Base-by-base conservation (phyloP, 2,797 vertebrate species). In the Sebastes itinus region DNA sequence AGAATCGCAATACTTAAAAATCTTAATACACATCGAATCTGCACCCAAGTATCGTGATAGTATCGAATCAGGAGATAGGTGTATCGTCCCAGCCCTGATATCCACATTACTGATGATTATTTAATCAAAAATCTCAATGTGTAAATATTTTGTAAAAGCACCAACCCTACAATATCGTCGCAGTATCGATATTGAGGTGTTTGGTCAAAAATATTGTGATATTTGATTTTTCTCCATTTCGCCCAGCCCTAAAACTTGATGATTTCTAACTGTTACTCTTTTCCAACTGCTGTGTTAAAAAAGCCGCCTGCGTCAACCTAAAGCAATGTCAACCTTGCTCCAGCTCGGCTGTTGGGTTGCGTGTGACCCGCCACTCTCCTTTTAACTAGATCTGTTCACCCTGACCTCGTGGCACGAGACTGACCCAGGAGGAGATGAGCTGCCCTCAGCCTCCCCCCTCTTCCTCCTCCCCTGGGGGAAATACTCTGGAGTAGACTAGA, bases 381-480 rank as follows among this genome's bases (percentile, higher is more conserved):
- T 78, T 72, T 20, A 56, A 67, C 66, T 30, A 30, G 77, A 84
- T 86, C 60, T 71, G 63, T 73, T 85, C 82, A 22, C 61, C 25
- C 2, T 86, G 88, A 88, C 86, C 64, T 72, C 56, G 20, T 80
- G 79, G 5, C 74, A 55, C 58, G 20, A 64, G 64, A 69, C 56
- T 81, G 78, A 85, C 74, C 61, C 62, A 1, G 23, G 77, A 83
- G 66, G 68, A 52, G 83, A 69, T 23, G 78, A 80, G 77, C 75
- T 27, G 63, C 80, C 55, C 58, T 68, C 46, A 60, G 33, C 61
- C 33, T 33, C 22, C 23, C 49, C 55, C n/a, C 49, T 56, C n/a
- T n/a, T 69, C 54, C 67, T 20, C 20, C 32, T 67, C 55, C 59
- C 70, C 9, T 46, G 14, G 33, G 22, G 28, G 65, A 64, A 63